Evolutionary conservation across 1,140 invertebrate genomes (phyloP).

Genomic region (Phthorimaea operculella): DNA sequence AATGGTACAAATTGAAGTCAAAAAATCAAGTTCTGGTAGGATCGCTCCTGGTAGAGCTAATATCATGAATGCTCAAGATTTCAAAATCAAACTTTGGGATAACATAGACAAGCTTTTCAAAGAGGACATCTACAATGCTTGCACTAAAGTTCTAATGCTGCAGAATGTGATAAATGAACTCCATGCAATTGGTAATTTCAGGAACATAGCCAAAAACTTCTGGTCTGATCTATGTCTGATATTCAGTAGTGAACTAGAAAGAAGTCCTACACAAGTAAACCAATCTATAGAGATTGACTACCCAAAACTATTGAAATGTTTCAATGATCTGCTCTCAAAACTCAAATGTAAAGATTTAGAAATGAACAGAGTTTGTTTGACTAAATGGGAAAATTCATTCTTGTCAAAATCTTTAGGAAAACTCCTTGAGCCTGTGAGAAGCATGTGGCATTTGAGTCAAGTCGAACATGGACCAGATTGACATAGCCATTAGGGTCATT

Average conservation of each 20-base stretch:
- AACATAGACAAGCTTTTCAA: conserved; percentile 63
- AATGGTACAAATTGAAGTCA: conserved; percentile 50
- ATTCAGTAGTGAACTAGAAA: conserved; percentile 66
- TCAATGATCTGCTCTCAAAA: conserved; percentile 67
- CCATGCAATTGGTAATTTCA: conserved; percentile 64
- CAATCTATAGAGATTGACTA: conserved; percentile 91
- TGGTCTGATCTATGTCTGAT: conserved; percentile 63
- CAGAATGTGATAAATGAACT: conserved; percentile 67
- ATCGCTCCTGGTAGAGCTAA: conserved; percentile 60
- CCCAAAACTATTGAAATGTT: conserved; percentile 81
- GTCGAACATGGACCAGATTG: conserved; percentile 61
- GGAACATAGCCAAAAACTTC: conserved; percentile 65
- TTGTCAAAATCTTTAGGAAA: conserved; percentile 85
- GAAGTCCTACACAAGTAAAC: conserved; percentile 77
- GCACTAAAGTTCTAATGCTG: conserved; percentile 66
- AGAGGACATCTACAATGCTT: conserved; percentile 50
- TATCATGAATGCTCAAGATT: conserved; percentile 60
- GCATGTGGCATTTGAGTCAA: conserved; percentile 74
- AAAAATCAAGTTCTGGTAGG: conserved; percentile 45
- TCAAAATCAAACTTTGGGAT: conserved; percentile 65
- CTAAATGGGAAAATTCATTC: conserved; percentile 88
- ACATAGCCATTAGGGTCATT: conserved; percentile 60
- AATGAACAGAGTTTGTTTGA: conserved; percentile 66
- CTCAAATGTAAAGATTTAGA: conserved; percentile 67
- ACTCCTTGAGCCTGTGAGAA: conserved; percentile 86